phyloP scores from a whole-genome alignment of 2,888 invertebrate genomes.

The Phytoseiulus persimilis region DNA sequence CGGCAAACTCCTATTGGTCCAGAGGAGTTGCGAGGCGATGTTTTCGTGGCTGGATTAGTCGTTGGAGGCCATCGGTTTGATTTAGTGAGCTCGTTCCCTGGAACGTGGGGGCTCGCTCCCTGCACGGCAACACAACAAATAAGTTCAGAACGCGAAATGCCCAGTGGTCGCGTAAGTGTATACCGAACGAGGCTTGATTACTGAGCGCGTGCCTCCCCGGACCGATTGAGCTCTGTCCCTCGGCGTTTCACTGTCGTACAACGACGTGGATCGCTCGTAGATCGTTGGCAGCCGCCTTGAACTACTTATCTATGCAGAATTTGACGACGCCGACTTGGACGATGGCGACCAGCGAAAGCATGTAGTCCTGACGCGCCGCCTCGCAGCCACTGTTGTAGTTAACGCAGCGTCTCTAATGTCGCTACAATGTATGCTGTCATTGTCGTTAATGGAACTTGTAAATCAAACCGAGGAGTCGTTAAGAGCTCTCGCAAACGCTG shows the following conservation, averaged over 20 bases:
- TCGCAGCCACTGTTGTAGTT: neutral
- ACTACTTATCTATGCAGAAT: neutral
- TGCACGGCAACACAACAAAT: neutral
- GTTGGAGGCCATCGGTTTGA: neutral
- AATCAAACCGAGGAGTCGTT: neutral
- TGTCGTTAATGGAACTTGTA: neutral
- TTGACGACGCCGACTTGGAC: neutral
- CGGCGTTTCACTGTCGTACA: neutral
- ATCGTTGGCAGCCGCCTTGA: neutral
- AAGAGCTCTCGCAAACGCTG: neutral
- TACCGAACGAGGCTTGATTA: neutral
- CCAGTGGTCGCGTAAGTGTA: neutral
- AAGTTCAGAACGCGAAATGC: neutral
- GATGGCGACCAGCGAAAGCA: neutral
- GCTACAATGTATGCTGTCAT: conserved; percentile 5
- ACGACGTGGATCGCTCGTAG: neutral
- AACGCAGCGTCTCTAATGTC: neutral
- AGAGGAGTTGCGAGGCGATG: too few relatives aligned
- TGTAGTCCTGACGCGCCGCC: neutral
- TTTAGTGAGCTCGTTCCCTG: too few relatives aligned
- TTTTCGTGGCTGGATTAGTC: neutral
- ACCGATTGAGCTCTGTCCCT: neutral
- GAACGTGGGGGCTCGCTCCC: neutral
- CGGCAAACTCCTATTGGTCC: too few relatives aligned
- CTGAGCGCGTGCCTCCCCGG: neutral